Percentiles rank a stretch among this genome's conserved stretches.
Evolutionary conservation across 2,113 vertebrate species (phyloP).

Genomic region (Salvator merianae): DNA sequence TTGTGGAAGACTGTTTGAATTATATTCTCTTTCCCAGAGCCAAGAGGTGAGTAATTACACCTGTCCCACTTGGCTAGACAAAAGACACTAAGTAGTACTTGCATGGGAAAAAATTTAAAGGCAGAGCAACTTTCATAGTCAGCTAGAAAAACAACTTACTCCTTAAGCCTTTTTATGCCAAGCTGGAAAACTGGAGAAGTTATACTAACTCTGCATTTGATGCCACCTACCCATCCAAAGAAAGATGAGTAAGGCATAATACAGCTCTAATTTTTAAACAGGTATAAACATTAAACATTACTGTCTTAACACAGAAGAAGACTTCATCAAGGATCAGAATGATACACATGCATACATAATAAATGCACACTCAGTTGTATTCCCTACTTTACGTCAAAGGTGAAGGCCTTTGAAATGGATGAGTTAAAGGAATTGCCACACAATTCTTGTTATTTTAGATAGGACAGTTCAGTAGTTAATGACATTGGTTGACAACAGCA

Average conservation of each 20-base stretch:
- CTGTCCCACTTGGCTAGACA: constrained; percentile 61
- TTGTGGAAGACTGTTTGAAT: constrained; percentile 43
- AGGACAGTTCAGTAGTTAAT: not conserved
- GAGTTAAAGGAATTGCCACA: not conserved
- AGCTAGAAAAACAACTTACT: constrained; percentile 56
- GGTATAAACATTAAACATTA: not conserved
- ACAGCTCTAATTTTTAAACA: no score
- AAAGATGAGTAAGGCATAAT: not conserved
- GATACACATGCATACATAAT: not conserved
- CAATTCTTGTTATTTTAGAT: not conserved
- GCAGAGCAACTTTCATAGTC: constrained; percentile 48
- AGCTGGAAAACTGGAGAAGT: constrained; percentile 43
- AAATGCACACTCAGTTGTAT: not conserved
- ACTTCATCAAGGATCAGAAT: not conserved
- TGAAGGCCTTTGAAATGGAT: not conserved
- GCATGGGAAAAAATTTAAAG: constrained; percentile 55
- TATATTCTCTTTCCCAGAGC: constrained; percentile 50
- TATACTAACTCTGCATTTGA: constrained; percentile 3
- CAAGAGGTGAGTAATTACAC: constrained; percentile 61
- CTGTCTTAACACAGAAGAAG: not conserved
- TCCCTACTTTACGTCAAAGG: not conserved
- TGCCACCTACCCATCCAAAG: not conserved
- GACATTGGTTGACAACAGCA: constrained; percentile 39
- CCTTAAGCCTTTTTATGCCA: constrained; percentile 26
- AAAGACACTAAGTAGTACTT: constrained; percentile 53